A percentile compares a stretch with the other conserved stretches of the same genome.
Conservation (phyloP, 2,113 vertebrate genomes). For the Oryzias celebensis region DNA sequence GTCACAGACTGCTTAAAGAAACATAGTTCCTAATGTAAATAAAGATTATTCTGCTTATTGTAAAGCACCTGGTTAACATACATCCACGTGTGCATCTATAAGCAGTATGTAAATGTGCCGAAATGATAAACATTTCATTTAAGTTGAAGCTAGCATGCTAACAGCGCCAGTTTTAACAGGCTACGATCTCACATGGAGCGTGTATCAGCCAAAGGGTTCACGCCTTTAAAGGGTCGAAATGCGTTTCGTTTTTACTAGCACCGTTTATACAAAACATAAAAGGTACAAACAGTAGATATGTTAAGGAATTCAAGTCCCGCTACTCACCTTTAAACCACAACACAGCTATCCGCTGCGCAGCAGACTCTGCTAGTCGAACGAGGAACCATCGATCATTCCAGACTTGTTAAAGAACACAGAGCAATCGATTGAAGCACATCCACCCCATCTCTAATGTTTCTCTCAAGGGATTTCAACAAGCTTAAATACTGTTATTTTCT, state of each 20-base stretch:
- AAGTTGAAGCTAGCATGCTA: slow-evolving; percentile 47
- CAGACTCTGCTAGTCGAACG: slow-evolving; percentile 50
- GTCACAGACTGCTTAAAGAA: too few relatives aligned
- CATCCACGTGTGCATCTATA: too few relatives aligned
- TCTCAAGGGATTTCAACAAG: too few relatives aligned
- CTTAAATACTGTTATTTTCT: too few relatives aligned
- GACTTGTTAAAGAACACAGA: slow-evolving; percentile 34
- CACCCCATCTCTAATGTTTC: too few relatives aligned
- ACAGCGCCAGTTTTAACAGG: slow-evolving; percentile 21
- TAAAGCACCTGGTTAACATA: too few relatives aligned
- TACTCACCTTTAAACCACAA: slow-evolving; percentile 51
- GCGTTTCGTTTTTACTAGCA: too few relatives aligned
- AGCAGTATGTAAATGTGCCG: too few relatives aligned
- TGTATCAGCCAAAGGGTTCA: not conserved
- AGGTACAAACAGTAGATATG: not conserved
- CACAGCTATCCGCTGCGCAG: slow-evolving; percentile 21
- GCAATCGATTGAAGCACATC: slow-evolving; percentile 41
- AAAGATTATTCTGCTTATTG: too few relatives aligned
- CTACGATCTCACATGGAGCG: not conserved
- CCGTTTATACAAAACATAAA: not conserved
- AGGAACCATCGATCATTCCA: slow-evolving; percentile 48
- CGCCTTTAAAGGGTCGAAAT: not conserved
- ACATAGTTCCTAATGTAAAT: too few relatives aligned
- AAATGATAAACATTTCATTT: not conserved
- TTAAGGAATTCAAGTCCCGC: slow-evolving; percentile 26